Percentiles rank a stretch among this genome's conserved stretches.
Evolutionary conservation across 2,113 vertebrate species (phyloP).

Genomic region (Gymnorhina tibicen): DNA sequence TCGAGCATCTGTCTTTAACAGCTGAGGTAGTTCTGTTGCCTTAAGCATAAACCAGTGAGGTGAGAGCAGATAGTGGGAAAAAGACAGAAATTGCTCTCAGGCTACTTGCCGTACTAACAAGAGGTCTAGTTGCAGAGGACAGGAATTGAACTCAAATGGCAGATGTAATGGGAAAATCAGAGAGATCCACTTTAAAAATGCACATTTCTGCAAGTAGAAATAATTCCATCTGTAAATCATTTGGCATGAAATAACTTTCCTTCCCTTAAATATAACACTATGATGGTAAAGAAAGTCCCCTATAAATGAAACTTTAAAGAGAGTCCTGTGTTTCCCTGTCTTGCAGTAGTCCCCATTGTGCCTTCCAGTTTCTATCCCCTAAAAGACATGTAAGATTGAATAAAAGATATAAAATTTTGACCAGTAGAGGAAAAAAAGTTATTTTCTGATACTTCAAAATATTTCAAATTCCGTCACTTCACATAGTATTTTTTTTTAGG

Average conservation of each 20-base stretch:
- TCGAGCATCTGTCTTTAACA: slow-evolving; percentile 9
- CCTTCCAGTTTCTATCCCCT: background rate
- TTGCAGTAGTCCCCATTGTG: background rate
- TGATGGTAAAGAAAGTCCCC: background rate
- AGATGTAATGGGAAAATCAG: background rate
- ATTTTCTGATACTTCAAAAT: background rate
- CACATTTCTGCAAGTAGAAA: background rate
- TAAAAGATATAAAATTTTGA: background rate
- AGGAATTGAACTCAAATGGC: background rate
- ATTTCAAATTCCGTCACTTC: background rate
- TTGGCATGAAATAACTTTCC: background rate
- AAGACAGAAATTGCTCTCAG: background rate
- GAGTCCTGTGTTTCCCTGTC: background rate
- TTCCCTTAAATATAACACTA: background rate
- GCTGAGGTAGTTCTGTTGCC: background rate
- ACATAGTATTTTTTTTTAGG: background rate
- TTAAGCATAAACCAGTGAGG: slow-evolving; percentile 2
- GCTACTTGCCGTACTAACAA: background rate
- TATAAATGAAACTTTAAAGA: background rate
- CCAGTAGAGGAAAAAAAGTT: background rate
- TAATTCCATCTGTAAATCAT: background rate
- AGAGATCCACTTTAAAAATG: background rate
- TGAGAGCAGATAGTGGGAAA: background rate
- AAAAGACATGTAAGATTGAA: background rate
- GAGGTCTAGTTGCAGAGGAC: background rate